phyloP scores from a whole-genome alignment of 1,140 invertebrate species.

The Nymphalis io region DNA sequence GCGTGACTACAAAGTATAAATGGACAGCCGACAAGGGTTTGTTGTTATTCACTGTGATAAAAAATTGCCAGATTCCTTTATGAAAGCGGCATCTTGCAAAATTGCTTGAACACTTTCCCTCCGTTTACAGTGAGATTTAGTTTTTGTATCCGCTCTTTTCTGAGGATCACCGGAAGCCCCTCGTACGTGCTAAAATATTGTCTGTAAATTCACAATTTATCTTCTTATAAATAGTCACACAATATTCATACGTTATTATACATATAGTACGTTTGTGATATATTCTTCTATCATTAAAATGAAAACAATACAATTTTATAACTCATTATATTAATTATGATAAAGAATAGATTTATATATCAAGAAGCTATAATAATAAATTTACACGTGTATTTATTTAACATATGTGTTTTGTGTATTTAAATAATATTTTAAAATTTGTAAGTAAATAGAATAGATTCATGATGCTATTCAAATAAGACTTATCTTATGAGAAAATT shows the following conservation, averaged over 20 bases:
- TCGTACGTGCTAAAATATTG: conserved; percentile 37
- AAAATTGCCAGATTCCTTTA: conserved; percentile 28
- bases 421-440: no score
- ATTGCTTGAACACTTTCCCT: conserved; percentile 41
- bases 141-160: conserved; percentile 43
- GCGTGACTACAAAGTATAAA: conserved; percentile 2
- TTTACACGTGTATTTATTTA: no score
- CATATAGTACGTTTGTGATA: no score
- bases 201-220: conserved; percentile 14
- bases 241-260: background rate
- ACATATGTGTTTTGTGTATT: no score
- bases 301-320: no score
- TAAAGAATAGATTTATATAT: no score
- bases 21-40: conserved; percentile 5
- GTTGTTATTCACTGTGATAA: conserved; percentile 16
- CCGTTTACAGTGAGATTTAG: conserved; percentile 43
- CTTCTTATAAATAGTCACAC: background rate
- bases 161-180: conserved; percentile 31
- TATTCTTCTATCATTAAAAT: no score
- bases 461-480: no score
- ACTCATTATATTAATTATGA: no score
- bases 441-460: no score
- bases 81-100: conserved; percentile 38
- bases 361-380: no score
- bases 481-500: no score